Evolutionary conservation across 2,113 vertebrate genomes (phyloP).

Genomic region (Micronycteris hirsuta): DNA sequence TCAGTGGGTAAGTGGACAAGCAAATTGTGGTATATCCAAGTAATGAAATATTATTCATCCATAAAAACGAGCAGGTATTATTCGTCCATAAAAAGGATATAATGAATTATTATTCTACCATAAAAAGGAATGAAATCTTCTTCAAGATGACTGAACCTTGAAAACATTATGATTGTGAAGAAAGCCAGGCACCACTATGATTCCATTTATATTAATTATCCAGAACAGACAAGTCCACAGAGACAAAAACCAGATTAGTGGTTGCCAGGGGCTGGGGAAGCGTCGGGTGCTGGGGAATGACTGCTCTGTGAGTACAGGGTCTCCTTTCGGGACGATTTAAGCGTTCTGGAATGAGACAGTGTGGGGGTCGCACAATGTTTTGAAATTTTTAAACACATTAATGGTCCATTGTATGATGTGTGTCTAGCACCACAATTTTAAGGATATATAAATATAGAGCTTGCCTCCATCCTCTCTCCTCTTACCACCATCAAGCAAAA

Average conservation of each 20-base stretch:
- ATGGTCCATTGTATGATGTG: background rate
- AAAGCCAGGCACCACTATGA: background rate
- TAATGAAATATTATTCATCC: background rate
- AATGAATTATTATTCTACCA: background rate
- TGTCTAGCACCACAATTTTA: background rate
- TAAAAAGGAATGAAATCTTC: background rate
- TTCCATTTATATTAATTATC: background rate
- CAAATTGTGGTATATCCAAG: background rate
- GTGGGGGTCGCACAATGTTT: background rate
- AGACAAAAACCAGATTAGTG: background rate
- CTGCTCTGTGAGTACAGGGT: background rate
- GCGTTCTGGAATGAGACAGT: background rate
- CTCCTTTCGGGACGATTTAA: background rate
- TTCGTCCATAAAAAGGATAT: background rate
- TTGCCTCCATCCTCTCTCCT: background rate
- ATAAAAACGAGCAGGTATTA: background rate
- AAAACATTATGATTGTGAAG: background rate
- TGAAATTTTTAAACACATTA: background rate
- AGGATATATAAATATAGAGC: background rate
- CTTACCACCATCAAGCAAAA: background rate
- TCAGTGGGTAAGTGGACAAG: background rate
- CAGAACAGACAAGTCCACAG: background rate
- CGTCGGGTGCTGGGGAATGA: background rate
- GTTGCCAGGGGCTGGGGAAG: background rate
- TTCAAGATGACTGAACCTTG: background rate